Base-by-base conservation (phyloP, 2,888 invertebrate species). In the Drosophila meridionalis region DNA sequence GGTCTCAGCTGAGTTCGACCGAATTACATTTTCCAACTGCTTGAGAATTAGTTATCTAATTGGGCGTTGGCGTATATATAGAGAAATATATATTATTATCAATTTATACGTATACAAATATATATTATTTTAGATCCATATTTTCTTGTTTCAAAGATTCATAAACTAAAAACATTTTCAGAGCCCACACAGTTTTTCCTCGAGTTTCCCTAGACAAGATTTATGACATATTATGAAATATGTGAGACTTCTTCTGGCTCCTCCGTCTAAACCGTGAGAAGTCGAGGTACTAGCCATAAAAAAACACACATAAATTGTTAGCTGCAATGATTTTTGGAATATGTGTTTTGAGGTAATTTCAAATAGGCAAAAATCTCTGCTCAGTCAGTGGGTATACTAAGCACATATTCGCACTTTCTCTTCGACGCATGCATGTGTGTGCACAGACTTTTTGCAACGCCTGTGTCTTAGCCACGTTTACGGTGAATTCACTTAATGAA, bases 321-420 rank as follows among this genome's bases (percentile, higher is more conserved):
- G 52, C 34, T 3, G 36, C 11, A 36, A 52, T 52, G 12, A 52
- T 52, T 52, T 52, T 20, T 36, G 12, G 36, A 52, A 52, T 52
- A 36, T 36, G 52, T 36, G 12, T 26, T 52, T 52, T 36, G 20
- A 12, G 26, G 34, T 12, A 52, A 52, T 52, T 52, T 20, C 36
- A 36, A 26, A 52, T 36, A 26, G 52, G 36, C 52, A 36, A 52
- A 52, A 52, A 36, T 12, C 20, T 12, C 6, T 6, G 32, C 14
- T 50, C 4, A 32, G 14, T 9, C 50, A 4, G n/a, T 9, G 4
- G 11, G 26, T 36, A n/a, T 28, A n/a, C 55, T 40, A 28, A 14
- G 14, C 36, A 5, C 38, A 55, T 6, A 55, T 55, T 38, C 55
- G 40, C 40, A 55, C 55, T 55, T 55, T 55, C 55, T 55, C 55